Percentiles rank a stretch among this genome's conserved stretches.
phyloP scores from a whole-genome alignment of 2,888 invertebrate genomes.

The Allygus modestus region DNA sequence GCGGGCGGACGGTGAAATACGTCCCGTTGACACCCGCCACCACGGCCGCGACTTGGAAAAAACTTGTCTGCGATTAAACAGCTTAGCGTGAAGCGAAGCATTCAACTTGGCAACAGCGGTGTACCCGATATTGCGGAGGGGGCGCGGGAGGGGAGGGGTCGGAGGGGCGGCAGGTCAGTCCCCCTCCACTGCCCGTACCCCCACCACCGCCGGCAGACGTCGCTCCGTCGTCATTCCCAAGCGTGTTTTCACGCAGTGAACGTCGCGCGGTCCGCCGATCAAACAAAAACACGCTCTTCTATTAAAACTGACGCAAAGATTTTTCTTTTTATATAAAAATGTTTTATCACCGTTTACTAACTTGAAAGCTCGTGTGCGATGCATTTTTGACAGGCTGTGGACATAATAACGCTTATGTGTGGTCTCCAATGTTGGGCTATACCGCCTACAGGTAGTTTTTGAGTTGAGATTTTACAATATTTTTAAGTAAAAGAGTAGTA shows the following conservation, averaged over 20 bases:
- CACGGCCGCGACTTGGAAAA: conserved; percentile 41
- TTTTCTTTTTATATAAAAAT: conserved; percentile 55
- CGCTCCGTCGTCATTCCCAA: conserved; percentile 56
- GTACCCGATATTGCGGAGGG: conserved; percentile 77
- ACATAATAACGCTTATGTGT: conserved; percentile 75
- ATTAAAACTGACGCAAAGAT: conserved; percentile 50
- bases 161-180: conserved; percentile 73
- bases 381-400: conserved; percentile 59
- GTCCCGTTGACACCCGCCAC: conserved; percentile 54
- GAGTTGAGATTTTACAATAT: conserved; percentile 24
- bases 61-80: conserved; percentile 59
- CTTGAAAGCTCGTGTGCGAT: conserved; percentile 36
- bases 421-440: conserved; percentile 83
- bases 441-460: conserved; percentile 80
- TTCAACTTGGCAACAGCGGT: conserved; percentile 59
- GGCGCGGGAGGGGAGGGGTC: conserved; percentile 74
- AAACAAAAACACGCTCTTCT: conserved; percentile 59
- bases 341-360: conserved; percentile 52
- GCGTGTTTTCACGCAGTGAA: conserved; percentile 55
- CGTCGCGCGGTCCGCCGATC: conserved; percentile 38
- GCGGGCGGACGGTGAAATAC: conserved; percentile 34
- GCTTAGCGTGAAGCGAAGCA: conserved; percentile 56
- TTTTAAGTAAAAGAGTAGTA: conserved; percentile 36
- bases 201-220: conserved; percentile 50
- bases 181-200: conserved; percentile 60